These are phyloP conservation scores for Branchellion lobata DNA, from an alignment of 2,888 invertebrate species.

Conservation along the genomic window DNA sequence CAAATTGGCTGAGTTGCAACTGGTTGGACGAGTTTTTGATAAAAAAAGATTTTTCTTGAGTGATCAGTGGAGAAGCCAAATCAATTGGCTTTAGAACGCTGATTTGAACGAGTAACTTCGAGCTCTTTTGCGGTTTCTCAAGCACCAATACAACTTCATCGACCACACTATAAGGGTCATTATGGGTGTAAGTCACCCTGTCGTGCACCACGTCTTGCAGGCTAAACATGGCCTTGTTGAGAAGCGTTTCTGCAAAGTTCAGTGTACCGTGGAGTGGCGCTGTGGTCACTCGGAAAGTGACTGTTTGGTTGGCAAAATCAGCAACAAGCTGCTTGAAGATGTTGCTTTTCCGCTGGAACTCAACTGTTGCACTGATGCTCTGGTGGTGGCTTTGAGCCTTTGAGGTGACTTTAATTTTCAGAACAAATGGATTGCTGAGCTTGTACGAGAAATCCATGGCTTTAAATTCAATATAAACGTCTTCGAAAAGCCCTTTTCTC, in stretches of 20 bases:
- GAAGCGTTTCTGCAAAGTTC: not conserved
- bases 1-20: not conserved
- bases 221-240: too few species aligned
- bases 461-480: not conserved
- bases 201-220: too few species aligned
- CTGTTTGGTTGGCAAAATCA: not conserved
- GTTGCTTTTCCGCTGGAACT: not conserved
- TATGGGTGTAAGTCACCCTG: too few species aligned
- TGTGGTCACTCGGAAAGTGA: not conserved
- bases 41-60: not conserved
- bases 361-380: not conserved
- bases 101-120: too few species aligned
- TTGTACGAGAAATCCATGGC: not conserved
- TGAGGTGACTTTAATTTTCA: not conserved
- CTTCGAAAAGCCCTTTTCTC: not conserved
- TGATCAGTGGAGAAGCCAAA: not conserved
- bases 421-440: not conserved
- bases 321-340: not conserved
- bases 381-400: not conserved
- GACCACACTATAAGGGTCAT: too few species aligned
- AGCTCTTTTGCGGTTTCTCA: too few species aligned
- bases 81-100: too few species aligned
- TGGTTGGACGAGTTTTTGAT: not conserved
- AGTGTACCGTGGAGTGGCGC: not conserved
- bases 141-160: too few species aligned